phyloP scores from a whole-genome alignment of 2,797 vertebrate genomes.

The Gymnothorax javanicus region DNA sequence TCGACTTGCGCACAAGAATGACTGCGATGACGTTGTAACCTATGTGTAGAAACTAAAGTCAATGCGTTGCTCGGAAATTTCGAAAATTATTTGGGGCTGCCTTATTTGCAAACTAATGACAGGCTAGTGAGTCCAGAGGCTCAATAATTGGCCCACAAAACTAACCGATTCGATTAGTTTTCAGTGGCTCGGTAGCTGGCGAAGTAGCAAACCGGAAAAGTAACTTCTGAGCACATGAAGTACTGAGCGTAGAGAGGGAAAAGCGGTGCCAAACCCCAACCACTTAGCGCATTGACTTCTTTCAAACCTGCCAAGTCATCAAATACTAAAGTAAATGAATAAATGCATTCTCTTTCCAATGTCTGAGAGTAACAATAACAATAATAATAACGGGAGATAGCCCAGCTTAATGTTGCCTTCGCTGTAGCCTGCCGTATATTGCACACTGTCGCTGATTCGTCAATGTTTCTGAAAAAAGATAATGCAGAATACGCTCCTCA shows the following conservation, averaged over 20 bases:
- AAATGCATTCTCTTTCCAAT: not conserved
- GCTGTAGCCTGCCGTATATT: not conserved
- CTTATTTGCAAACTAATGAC: not conserved
- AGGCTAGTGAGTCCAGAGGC: not conserved
- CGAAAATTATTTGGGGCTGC: not conserved
- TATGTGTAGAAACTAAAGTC: not conserved
- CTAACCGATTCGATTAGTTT: not conserved
- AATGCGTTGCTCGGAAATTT: not conserved
- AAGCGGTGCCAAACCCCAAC: not conserved
- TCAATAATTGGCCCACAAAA: not conserved
- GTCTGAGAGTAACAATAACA: too few species aligned
- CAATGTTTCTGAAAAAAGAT: not conserved
- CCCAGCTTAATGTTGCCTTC: too few species aligned
- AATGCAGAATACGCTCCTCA: not conserved
- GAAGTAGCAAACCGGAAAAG: not conserved
- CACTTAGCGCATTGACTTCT: not conserved
- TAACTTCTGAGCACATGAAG: too few species aligned
- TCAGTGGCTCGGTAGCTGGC: not conserved
- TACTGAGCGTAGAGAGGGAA: not conserved
- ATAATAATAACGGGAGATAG: too few species aligned
- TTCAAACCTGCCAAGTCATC: too few species aligned
- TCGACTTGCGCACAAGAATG: not conserved
- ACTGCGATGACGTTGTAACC: not conserved
- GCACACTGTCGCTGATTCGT: too few species aligned
- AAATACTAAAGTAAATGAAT: not conserved